phyloP scores from a whole-genome alignment of 2,888 invertebrate genomes.

The Drosophila paracracens region DNA sequence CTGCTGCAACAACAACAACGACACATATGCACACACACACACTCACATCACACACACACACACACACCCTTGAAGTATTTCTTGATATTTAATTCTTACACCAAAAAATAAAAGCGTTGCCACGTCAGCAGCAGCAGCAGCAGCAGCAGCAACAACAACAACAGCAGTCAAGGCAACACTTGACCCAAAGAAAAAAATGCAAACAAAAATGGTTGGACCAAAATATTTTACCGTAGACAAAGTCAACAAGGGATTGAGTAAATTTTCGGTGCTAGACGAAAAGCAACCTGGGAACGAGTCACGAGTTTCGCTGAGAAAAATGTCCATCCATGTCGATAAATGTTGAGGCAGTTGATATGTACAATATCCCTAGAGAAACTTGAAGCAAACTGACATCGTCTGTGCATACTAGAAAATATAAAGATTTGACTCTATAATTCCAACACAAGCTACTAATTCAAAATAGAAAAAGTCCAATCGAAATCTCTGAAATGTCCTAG shows the following conservation, averaged over 20 bases:
- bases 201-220: constrained; percentile 46
- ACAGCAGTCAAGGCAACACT: constrained; percentile 64
- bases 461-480: neutral
- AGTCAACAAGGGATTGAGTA: constrained; percentile 54
- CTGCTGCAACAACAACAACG: constrained; percentile 33
- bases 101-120: constrained; percentile 65
- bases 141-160: constrained; percentile 49
- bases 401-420: neutral
- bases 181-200: constrained; percentile 62
- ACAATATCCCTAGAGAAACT: neutral
- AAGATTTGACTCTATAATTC: neutral
- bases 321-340: neutral
- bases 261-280: constrained; percentile 18
- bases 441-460: neutral
- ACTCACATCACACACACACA: constrained; percentile 23
- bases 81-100: constrained; percentile 75
- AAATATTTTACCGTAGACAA: constrained; percentile 66
- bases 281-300: constrained; percentile 25
- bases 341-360: neutral
- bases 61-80: constrained; percentile 30
- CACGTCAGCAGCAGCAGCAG: constrained; percentile 69
- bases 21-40: constrained; percentile 45
- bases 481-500: neutral
- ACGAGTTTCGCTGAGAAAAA: neutral
- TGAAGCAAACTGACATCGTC: neutral